phyloP scores from a whole-genome alignment of 2,113 vertebrate genomes.

The Petroica traversi region DNA sequence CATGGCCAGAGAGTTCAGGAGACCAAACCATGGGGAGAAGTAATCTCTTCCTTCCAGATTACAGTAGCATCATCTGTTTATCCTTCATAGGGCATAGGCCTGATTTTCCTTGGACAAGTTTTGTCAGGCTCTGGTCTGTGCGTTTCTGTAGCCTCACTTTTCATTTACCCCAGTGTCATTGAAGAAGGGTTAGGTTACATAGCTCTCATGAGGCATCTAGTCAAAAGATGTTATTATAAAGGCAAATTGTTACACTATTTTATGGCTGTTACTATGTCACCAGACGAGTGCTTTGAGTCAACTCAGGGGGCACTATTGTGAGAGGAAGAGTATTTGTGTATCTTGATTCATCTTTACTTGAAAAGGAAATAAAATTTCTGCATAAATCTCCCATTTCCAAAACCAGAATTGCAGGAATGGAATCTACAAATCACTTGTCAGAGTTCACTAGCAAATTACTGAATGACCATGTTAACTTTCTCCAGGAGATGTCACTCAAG shows the following conservation, averaged over 20 bases:
- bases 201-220: not conserved
- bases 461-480: constrained; percentile 2
- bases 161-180: not conserved
- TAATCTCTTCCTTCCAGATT: not conserved
- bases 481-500: constrained; percentile 61
- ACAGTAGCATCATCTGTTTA: not conserved
- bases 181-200: not conserved
- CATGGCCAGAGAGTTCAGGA: not conserved
- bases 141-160: not conserved
- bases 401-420: not conserved
- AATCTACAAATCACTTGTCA: not conserved
- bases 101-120: not conserved
- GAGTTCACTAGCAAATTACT: constrained; percentile 3
- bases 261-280: not conserved
- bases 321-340: not conserved
- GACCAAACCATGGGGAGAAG: not conserved
- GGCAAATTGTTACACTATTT: not conserved
- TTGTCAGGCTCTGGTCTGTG: not conserved
- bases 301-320: not conserved
- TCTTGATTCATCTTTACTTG: not conserved
- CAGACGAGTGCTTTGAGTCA: not conserved
- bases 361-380: not conserved
- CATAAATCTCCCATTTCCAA: not conserved
- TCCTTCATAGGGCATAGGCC: not conserved
- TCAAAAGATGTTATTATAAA: not conserved